Evolutionary conservation across 1,140 invertebrate genomes (phyloP).

Genomic region (Araneus ventricosus): DNA sequence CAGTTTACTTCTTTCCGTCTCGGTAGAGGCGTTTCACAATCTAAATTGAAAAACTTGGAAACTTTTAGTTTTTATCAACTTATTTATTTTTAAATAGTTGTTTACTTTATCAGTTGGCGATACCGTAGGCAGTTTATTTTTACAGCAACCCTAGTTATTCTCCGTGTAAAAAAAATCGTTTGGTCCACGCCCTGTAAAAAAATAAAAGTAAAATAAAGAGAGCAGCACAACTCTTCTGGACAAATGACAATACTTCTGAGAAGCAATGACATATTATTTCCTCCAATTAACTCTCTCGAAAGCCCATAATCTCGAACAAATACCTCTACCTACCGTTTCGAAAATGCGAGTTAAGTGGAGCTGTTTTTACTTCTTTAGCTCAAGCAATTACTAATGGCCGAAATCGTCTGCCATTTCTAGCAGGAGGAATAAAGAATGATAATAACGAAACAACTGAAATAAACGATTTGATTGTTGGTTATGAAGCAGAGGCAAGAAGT

Average conservation of each 20-base stretch:
- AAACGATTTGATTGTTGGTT: constrained; percentile 69
- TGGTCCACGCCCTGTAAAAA: constrained; percentile 32
- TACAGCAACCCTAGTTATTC: constrained; percentile 43
- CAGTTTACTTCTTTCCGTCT: not conserved
- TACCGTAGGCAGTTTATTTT: constrained; percentile 5
- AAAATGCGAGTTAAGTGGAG: constrained; percentile 56
- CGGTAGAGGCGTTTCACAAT: not conserved
- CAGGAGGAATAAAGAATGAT: constrained; percentile 50
- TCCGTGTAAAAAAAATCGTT: constrained; percentile 40
- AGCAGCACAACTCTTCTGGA: constrained; percentile 37
- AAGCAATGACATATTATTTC: constrained; percentile 75
- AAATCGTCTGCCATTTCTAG: constrained; percentile 48
- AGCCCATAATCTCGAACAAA: constrained; percentile 73
- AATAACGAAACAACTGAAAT: constrained; percentile 46
- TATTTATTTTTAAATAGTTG: constrained; percentile 22
- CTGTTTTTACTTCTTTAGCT: constrained; percentile 54
- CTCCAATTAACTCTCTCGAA: constrained; percentile 71
- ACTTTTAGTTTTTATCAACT: not conserved
- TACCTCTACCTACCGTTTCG: constrained; percentile 71
- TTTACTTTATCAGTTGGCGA: constrained; percentile 24
- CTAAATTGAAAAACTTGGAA: constrained; percentile 19
- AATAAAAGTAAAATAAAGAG: constrained; percentile 35
- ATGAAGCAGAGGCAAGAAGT: constrained; percentile 44
- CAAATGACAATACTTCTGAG: constrained; percentile 73
- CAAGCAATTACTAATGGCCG: constrained; percentile 64